These are phyloP conservation scores for Gallinago solitaria DNA, from an alignment of 2,797 vertebrate genomes.

Conservation along the genomic window DNA sequence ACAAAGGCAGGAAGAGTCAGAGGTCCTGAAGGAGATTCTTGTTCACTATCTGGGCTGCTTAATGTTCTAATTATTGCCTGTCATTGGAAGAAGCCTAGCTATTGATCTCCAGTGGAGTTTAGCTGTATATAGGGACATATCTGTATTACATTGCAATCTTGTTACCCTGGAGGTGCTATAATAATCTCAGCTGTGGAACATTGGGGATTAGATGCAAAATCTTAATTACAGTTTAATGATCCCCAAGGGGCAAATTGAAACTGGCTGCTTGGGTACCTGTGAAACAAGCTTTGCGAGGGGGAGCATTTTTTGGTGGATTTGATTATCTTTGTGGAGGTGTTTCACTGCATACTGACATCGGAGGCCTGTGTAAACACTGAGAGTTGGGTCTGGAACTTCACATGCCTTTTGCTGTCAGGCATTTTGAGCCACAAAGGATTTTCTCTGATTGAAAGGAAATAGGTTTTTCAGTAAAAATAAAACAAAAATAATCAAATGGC, in stretches of 20 bases:
- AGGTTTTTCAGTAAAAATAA: neutral
- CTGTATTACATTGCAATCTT: constrained; percentile 28
- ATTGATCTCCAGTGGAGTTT: constrained; percentile 42
- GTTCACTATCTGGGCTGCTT: constrained; percentile 23
- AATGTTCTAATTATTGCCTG: constrained; percentile 65
- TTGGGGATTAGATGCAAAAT: constrained; percentile 33
- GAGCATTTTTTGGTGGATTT: neutral
- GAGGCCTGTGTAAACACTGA: neutral
- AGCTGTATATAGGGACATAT: neutral
- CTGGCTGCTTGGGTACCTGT: constrained; percentile 2
- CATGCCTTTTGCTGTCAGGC: neutral
- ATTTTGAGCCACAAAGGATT: neutral
- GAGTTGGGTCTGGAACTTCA: neutral
- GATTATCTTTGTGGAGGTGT: neutral
- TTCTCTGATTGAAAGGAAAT: neutral
- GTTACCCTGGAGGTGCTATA: constrained; percentile 28
- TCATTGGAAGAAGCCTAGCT: constrained; percentile 40
- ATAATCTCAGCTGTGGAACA: constrained; percentile 54
- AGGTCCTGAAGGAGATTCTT: constrained; percentile 2
- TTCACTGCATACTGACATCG: neutral
- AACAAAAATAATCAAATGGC: neutral
- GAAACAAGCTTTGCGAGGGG: neutral
- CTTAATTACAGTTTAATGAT: constrained; percentile 66
- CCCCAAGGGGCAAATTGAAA: neutral
- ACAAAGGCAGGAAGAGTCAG: neutral